Evolutionary conservation across 30 jellyfish, hydroid and myxozoan species (phyloP), one percentile per base, ranked within the genome.

Genomic region (Hydractinia echinata): DNA sequence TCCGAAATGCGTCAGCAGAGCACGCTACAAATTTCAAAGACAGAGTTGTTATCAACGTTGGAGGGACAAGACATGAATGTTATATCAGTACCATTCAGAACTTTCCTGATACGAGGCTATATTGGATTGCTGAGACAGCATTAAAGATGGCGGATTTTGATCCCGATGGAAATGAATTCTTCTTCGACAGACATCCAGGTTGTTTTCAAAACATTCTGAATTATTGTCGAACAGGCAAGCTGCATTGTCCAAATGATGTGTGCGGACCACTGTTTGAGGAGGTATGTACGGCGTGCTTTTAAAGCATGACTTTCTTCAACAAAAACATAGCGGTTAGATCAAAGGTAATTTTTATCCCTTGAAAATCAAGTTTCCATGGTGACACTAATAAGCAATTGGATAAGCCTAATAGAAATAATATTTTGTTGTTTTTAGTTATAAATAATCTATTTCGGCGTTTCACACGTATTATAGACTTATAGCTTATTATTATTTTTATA

Each of bases 221-320:
- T 84, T 93, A 85, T 73, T 93, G 99, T 76, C 90, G 99, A 8
- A 93, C 99, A 4, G 99, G 99, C 49, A 93, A 93, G 20, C 93
- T 93, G 7, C 99, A 93, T 82, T 93, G 99, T 60, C 99, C 99
- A 61, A 93, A 93, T 70, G 99, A 93, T 89, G 99, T 93, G n/a
- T 93, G 99, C 64, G 99, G 99, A 3, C 99, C 99, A 15, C 64
- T 93, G 19, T 93, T 93, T 64, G 99, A 93, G 69, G 84, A 80
- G 87, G 87, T 80, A 53, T 1, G 74, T 64, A 6, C 51, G 19
- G 18, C 69, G 3, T 58, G 69, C 15, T 58, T 58, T 58, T 3
- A 11, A 58, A 58, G 69, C 69, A 58, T 13, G 3, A 58, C 69
- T 11, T 58, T 30, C 2, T 30, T 30, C 2, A 30, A 30, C 2